These are phyloP conservation scores for Sinocyclocheilus maitianheensis DNA, from an alignment of 2,113 vertebrate genomes.

Conservation along the genomic window DNA sequence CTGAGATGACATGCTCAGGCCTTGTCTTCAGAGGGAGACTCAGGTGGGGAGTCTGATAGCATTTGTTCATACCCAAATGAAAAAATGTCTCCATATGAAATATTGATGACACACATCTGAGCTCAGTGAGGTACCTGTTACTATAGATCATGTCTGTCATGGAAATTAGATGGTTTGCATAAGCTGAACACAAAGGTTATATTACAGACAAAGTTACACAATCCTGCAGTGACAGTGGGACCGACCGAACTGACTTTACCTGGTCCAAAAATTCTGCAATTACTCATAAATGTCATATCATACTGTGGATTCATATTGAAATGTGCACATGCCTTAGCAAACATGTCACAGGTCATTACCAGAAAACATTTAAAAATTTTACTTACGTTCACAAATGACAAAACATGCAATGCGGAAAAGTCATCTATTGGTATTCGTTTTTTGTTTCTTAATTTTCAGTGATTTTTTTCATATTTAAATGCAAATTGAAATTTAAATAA, in stretches of 20 bases:
- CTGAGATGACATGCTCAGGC: slow-evolving; percentile 7
- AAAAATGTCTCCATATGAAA: slow-evolving; percentile 30
- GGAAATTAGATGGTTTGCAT: slow-evolving; percentile 22
- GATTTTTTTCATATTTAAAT: background rate
- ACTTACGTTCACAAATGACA: background rate
- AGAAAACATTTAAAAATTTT: background rate
- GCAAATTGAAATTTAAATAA: no score
- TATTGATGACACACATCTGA: slow-evolving; percentile 42
- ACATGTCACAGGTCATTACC: slow-evolving; percentile 24
- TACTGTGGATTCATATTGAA: background rate
- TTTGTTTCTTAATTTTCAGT: background rate
- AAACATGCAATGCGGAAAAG: background rate
- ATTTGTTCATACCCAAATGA: slow-evolving; percentile 47
- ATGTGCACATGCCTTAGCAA: background rate
- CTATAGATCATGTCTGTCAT: slow-evolving; percentile 39
- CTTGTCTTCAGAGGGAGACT: slow-evolving; percentile 15
- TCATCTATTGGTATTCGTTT: background rate
- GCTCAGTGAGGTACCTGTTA: slow-evolving; percentile 25
- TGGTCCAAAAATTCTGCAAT: slow-evolving; percentile 4
- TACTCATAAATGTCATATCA: slow-evolving; percentile 17
- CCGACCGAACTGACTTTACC: background rate
- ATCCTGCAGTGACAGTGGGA: background rate
- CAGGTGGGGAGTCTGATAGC: slow-evolving; percentile 44
- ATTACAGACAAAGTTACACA: slow-evolving; percentile 31
- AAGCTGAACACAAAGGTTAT: slow-evolving; percentile 3